Base-by-base conservation (phyloP, 2,797 vertebrate genomes). In the Sebastes matsubarae region DNA sequence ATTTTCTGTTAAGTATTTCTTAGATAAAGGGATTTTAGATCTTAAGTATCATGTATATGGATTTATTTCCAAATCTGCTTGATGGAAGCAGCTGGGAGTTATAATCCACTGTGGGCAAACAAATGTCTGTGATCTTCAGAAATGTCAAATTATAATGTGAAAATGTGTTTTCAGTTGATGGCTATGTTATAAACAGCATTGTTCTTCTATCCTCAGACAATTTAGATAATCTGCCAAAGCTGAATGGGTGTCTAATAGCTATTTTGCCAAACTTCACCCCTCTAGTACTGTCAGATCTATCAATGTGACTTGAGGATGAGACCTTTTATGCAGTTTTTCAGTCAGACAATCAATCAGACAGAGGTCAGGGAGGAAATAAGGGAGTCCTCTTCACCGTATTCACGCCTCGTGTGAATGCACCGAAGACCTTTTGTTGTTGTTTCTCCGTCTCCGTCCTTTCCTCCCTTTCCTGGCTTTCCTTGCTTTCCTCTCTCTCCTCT, bases 371-470 rank as follows among this genome's bases (percentile, higher is more conserved):
- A 75, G 65, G 63, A 29, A 63, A 67, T n/a, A 58, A 4, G 18
- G 59, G 27, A 74, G 50, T 68, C 8, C 7, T 1, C 27, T 71
- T 71, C 2, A 12, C 68, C 20, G 13, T 2, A 18, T 64, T 87
- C 86, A 83, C 11, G 67, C 65, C 29, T 84, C 73, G 4, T 72
- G 73, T 13, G 73, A 86, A 80, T 75, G 61, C 25, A 24, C 5
- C 0, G 66, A 6, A 63, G 88, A 89, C 52, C 88, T 88, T 91
- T 91, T 94, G 1, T 29, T 89, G 84, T 94, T 93, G 77, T 84
- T 92, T 58, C 89, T 88, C 46, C 82, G 74, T 77, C 84, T 90
- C 30, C 82, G 83, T 67, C 90, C 88, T 80, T 91, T 95, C 72
- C 89, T 89, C 11, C 89, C 90, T 61, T 86, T 93, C 65, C 84